Evolutionary conservation across 92 coral and sea anemone species (phyloP), one percentile per base, ranked within the genome.

Genomic region (Zoanthus sansibaricus): DNA sequence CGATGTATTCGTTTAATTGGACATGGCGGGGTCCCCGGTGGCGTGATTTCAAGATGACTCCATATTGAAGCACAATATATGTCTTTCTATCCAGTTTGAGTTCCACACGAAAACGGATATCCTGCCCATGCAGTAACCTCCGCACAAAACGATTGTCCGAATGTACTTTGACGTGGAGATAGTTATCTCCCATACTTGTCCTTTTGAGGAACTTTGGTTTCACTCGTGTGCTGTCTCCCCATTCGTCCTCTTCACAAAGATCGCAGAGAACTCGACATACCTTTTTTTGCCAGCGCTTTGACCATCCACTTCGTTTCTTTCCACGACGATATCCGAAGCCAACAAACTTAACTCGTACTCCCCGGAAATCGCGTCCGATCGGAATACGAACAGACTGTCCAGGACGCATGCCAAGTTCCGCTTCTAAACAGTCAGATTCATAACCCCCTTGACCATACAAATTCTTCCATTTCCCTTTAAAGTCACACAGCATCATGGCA

Each of bases 341-440:
- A 42, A 90, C 83, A 83, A 95, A 95, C 56, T 90, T 93, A 83
- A 95, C 77, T 20, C 90, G 89, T 13, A 92, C 94, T 49, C 93
- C 91, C 11, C 83, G 90, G 70, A 91, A 90, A 17, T 82, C 91
- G 47, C 88, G 82, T 1, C 94, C 93, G 45, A 95, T 84, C 5
- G 98, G 98, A 51, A 95, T 76, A 18, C 92, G 92, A 82, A 95
- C 90, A 44, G 93, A 74, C 68, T 95, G 93, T 10, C 98, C 98
- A 4, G 98, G 98, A 17, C 87, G 84, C 51, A 95, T 86, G 8
- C 94, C 98, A 51, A 93, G 82, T 37, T 95, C 98, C 31, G 93
- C 91, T 72, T 91, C 92, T 45, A 77, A 76, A 15, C 88, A 88
- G 72, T 93, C 93, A 56, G 45, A n/a, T 16, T 87, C 78, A 52